Evolutionary conservation across 2,888 invertebrate genomes (phyloP), one percentile per base, ranked within the genome.

Genomic region (Pyrrhosoma nymphula): DNA sequence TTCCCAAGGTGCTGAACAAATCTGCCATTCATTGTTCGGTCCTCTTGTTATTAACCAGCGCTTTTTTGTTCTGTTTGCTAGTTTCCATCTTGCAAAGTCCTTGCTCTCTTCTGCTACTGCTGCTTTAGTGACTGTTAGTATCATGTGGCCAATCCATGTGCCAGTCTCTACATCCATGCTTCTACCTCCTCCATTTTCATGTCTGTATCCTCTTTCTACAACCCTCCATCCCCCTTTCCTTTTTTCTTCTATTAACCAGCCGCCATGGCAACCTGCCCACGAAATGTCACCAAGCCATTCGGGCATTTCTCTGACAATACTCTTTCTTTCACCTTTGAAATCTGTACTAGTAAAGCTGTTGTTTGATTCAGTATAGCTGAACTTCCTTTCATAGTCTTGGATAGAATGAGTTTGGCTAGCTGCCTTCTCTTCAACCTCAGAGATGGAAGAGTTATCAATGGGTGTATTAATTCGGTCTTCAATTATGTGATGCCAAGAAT

Each of bases 121-220:
- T 20, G 93, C 93, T 47, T 63, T 93, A 2, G 93, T 93, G 69
- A 93, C 75, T n/a, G 69, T 69, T 26, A 75, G 63, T 14, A 93
- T 63, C 93, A 93, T 93, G 93, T 93, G 93, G 4, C 93, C 93
- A 26, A 93, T 93, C 93, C 93, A 93, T 6, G 93, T 93, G 14
- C 93, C 93, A 4, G 26, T 26, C 47, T 93, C 93, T 20, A 93
- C 93, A n/a, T 63, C 63, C 93, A 93, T 93, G 69, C 93, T 93
- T 47, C 75, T 93, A 10, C 69, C 69, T 69, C 93, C 93, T n/a
- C 69, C 63, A 39, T 69, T 69, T 69, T 63, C 47, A 47, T 93
- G 69, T 12, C 75, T 93, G 63, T 93, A 35, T 20, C 69, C 69
- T n/a, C 93, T 93, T 55, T 93, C 93, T 63, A 69, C 23, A 23